Evolutionary conservation across 1,140 invertebrate genomes (phyloP).

Genomic region (Pseudobourletiella spinata): DNA sequence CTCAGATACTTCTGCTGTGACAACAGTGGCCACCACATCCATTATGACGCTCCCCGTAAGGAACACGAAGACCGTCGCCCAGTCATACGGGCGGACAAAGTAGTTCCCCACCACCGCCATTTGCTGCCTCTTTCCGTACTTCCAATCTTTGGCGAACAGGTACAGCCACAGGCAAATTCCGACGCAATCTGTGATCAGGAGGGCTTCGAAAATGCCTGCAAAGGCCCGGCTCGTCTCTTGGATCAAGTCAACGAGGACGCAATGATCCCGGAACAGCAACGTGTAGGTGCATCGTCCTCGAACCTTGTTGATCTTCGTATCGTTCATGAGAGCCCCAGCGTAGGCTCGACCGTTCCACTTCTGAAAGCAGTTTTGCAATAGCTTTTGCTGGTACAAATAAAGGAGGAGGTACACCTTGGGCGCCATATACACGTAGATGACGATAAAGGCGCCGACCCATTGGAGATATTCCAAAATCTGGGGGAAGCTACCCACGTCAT

Average conservation of each 20-base stretch:
- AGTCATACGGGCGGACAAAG: not conserved
- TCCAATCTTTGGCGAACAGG: not conserved
- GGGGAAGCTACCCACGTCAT: not conserved
- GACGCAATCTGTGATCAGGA: not conserved
- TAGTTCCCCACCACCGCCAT: not conserved
- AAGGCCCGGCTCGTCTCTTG: not conserved
- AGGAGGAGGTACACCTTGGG: constrained; percentile 16
- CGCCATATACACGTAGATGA: constrained; percentile 1
- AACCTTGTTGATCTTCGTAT: not conserved
- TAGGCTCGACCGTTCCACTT: constrained; percentile 24
- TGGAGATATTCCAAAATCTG: not conserved
- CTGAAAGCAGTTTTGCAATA: constrained; percentile 17
- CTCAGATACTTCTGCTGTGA: not conserved
- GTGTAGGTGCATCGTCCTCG: not conserved
- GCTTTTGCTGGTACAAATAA: constrained; percentile 19
- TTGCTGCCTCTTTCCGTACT: not conserved
- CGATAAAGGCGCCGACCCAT: not conserved
- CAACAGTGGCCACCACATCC: not conserved
- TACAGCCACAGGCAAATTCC: not conserved
- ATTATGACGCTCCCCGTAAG: not conserved
- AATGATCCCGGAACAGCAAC: not conserved
- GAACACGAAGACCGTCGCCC: not conserved
- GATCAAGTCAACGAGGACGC: not conserved
- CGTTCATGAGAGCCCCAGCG: constrained; percentile 1
- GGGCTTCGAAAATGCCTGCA: not conserved